Conservation (phyloP, 2,888 invertebrate species). For the Steinernema carpocapsae region DNA sequence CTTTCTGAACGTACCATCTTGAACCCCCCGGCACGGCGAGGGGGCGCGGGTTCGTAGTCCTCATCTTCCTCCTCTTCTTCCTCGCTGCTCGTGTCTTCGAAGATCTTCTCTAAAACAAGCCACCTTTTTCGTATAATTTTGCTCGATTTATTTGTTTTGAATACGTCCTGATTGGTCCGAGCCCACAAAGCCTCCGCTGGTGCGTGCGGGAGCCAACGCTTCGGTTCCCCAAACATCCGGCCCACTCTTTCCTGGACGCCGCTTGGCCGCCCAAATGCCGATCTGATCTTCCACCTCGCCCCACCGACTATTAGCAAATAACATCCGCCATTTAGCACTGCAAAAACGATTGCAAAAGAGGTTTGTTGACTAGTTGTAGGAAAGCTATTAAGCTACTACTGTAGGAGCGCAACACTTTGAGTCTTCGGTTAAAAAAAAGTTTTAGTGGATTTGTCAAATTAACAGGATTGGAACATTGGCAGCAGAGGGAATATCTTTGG, state of each 20-base stretch:
- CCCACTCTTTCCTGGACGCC: background rate
- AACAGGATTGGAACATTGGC: too few species aligned
- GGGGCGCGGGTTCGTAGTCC: conserved; percentile 22
- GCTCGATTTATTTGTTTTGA: conserved; percentile 2
- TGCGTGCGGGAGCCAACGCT: too few species aligned
- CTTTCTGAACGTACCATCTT: conserved; percentile 18
- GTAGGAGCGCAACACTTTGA: background rate
- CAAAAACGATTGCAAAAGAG: conserved; percentile 8
- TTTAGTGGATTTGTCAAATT: too few species aligned
- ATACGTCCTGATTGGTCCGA: background rate
- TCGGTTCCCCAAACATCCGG: background rate
- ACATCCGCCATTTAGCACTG: conserved; percentile 17
- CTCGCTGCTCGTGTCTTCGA: conserved; percentile 30
- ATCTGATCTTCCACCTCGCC: conserved; percentile 19
- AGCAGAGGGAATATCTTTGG: too few species aligned
- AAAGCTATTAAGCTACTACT: background rate
- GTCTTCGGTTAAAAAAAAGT: too few species aligned
- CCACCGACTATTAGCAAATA: conserved; percentile 6
- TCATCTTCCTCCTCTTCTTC: conserved; percentile 29
- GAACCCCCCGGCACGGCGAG: conserved; percentile 23
- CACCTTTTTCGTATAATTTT: background rate
- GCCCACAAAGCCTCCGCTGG: background rate
- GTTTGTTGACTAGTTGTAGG: background rate
- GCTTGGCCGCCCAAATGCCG: background rate
- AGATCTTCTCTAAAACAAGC: conserved; percentile 21